These are phyloP conservation scores for Syngnathus floridae DNA, from an alignment of 2,113 vertebrate species.

Conservation along the genomic window DNA sequence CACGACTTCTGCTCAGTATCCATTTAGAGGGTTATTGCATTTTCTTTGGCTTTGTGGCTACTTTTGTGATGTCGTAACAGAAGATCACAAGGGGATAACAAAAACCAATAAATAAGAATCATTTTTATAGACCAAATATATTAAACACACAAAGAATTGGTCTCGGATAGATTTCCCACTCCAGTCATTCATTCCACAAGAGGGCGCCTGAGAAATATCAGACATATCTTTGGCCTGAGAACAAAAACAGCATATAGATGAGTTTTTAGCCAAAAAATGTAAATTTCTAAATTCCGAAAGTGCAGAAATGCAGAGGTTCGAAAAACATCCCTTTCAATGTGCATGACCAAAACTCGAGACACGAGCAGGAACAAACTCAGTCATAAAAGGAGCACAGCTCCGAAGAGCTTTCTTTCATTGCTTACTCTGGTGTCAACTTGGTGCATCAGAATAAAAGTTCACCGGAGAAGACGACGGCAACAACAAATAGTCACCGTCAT, in stretches of 20 bases:
- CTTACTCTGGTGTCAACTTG: conserved; percentile 42
- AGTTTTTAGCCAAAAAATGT: no score
- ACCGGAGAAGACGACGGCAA: conserved; percentile 5
- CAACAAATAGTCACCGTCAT: conserved; percentile 12
- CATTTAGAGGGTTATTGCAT: background rate
- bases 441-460: conserved; percentile 19
- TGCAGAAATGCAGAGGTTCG: background rate
- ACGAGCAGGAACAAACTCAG: conserved; percentile 49
- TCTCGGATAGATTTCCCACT: no score
- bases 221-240: no score
- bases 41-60: background rate
- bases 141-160: no score
- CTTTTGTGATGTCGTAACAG: background rate
- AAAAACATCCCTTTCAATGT: background rate
- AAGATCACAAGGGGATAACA: no score
- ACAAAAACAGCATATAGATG: no score
- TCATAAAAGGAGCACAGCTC: conserved; percentile 36
- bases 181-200: no score
- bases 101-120: no score
- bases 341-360: conserved; percentile 10
- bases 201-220: no score
- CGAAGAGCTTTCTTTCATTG: conserved; percentile 37
- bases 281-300: background rate
- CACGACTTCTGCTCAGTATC: background rate
- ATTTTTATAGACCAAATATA: no score